Evolutionary conservation across 2,888 invertebrate genomes (phyloP).

Genomic region (Xanthorhoe designata): DNA sequence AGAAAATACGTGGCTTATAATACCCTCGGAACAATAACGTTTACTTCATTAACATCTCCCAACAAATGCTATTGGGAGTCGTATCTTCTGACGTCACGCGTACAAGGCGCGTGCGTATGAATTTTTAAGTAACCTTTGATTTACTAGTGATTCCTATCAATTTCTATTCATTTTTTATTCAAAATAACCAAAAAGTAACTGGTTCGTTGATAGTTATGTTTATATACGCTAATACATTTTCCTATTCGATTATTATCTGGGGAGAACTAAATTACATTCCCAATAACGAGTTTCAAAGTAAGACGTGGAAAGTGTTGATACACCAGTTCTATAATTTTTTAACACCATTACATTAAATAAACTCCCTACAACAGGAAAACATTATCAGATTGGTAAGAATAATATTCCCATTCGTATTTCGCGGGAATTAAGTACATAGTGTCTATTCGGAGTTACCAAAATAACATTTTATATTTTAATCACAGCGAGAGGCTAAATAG

Average conservation of each 20-base stretch:
- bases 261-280: slow-evolving; percentile 49
- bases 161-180: background rate
- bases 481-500: slow-evolving; percentile 8
- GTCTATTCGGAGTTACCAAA: background rate
- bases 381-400: background rate
- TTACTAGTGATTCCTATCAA: background rate
- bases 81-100: background rate
- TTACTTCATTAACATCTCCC: background rate
- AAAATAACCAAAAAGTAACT: background rate
- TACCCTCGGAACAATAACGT: background rate
- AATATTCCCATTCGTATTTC: background rate
- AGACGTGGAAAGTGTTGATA: slow-evolving; percentile 32
- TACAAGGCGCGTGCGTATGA: background rate
- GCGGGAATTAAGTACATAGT: background rate
- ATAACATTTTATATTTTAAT: slow-evolving; percentile 10
- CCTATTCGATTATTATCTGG: slow-evolving; percentile 15
- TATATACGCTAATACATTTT: background rate
- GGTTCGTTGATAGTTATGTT: background rate
- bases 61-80: background rate
- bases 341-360: background rate
- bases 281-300: slow-evolving; percentile 43
- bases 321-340: no score
- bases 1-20: background rate
- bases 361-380: background rate
- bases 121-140: background rate